A percentile compares a stretch with the other conserved stretches of the same genome.
These are phyloP conservation scores for Cryptus armator DNA, from an alignment of 2,888 invertebrate genomes.

Conservation along the genomic window DNA sequence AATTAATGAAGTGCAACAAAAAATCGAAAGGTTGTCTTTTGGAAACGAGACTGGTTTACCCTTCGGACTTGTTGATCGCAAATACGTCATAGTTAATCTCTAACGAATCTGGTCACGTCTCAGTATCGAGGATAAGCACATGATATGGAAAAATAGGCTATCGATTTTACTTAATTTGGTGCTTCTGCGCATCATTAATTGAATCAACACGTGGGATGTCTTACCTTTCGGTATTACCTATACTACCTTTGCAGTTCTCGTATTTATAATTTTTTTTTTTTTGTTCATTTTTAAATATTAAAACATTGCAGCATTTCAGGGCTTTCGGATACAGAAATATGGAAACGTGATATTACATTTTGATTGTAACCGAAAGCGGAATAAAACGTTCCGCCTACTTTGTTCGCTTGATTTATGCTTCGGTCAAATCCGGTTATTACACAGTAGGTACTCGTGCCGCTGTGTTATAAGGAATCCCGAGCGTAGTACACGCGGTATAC, in stretches of 20 bases:
- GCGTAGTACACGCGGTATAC: no score
- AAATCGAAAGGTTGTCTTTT: slow-evolving; percentile 32
- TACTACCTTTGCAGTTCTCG: neutral
- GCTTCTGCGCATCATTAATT: neutral
- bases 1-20: slow-evolving; percentile 39
- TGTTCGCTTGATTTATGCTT: slow-evolving; percentile 34
- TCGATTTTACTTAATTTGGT: neutral
- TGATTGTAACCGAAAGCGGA: slow-evolving; percentile 1
- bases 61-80: slow-evolving; percentile 67
- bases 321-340: neutral
- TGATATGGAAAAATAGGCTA: neutral
- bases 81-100: slow-evolving; percentile 75
- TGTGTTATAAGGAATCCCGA: no score
- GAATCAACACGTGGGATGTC: neutral
- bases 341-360: slow-evolving; percentile 14
- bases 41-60: slow-evolving; percentile 74
- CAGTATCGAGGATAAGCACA: neutral
- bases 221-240: neutral
- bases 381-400: slow-evolving; percentile 17
- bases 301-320: neutral
- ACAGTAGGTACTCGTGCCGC: neutral
- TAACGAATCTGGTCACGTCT: slow-evolving; percentile 34
- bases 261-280: neutral
- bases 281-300: neutral
- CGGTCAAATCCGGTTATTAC: slow-evolving; percentile 46